Evolutionary conservation across 2,888 invertebrate genomes (phyloP).

Genomic region (Drosophila koepferae): DNA sequence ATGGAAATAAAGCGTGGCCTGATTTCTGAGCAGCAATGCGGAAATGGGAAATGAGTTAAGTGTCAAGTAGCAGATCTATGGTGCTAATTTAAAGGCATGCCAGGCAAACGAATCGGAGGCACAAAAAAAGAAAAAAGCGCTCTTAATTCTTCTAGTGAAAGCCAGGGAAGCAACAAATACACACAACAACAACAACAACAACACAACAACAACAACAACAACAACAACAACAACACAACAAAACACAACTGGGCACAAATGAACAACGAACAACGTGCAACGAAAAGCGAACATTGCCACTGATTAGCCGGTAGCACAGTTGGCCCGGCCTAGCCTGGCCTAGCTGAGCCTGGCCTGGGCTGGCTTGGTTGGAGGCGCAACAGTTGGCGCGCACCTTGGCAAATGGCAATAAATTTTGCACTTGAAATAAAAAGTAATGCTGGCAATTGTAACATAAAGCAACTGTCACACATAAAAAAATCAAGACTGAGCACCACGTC

Average conservation of each 20-base stretch:
- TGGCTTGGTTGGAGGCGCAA: constrained; percentile 41
- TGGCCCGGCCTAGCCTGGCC: constrained; percentile 10
- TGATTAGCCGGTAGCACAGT: constrained; percentile 72
- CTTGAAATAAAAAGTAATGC: constrained; percentile 78
- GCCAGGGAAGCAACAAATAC: constrained; percentile 55
- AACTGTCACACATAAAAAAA: constrained; percentile 77
- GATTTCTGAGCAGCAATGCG: constrained; percentile 8
- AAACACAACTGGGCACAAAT: constrained; percentile 17
- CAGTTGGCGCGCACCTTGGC: constrained; percentile 65
- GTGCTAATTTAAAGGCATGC: constrained; percentile 61
- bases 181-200: constrained; percentile 7
- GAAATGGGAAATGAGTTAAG: constrained; percentile 19
- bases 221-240: background rate
- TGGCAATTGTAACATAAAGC: constrained; percentile 77
- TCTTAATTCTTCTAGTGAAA: constrained; percentile 66
- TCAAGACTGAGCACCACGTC: constrained; percentile 45
- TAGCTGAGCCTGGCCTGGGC: background rate
- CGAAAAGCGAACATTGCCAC: constrained; percentile 61
- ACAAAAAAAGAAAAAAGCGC: constrained; percentile 30
- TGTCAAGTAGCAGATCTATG: constrained; percentile 32
- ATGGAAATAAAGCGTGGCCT: constrained; percentile 5
- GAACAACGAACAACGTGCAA: constrained; percentile 22
- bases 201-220: constrained; percentile 24
- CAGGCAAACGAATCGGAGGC: constrained; percentile 17
- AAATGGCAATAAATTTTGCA: constrained; percentile 79